A percentile compares a stretch with the other conserved stretches of the same genome.
Evolutionary conservation across 53 echinoderm and acorn worm species (phyloP).

Genomic region (Henricia sp.): DNA sequence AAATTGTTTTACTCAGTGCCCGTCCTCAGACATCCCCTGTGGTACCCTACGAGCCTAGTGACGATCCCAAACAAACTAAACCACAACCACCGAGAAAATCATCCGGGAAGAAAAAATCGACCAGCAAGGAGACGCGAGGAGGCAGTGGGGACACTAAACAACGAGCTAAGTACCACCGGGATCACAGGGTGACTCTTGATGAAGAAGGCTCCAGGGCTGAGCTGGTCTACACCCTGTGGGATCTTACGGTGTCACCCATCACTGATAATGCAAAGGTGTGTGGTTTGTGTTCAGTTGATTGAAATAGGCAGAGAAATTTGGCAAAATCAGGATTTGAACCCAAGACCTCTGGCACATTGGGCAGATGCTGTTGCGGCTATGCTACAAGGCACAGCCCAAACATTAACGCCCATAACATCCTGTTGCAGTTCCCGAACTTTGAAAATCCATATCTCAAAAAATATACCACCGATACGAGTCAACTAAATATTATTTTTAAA

Average conservation of each 20-base stretch:
- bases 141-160: constrained; percentile 22
- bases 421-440: too few relatives aligned
- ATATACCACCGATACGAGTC: too few relatives aligned
- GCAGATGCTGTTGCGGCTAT: too few relatives aligned
- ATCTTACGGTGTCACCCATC: constrained; percentile 84
- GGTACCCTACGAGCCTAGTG: constrained; percentile 42
- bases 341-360: too few relatives aligned
- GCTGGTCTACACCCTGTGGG: constrained; percentile 89
- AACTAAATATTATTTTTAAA: too few relatives aligned
- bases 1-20: constrained; percentile 45
- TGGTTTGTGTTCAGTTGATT: background rate
- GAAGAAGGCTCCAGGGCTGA: constrained; percentile 51
- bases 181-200: constrained; percentile 50
- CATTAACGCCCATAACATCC: too few relatives aligned
- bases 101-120: constrained; percentile 58
- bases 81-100: constrained; percentile 62
- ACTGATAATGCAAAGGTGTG: constrained; percentile 93
- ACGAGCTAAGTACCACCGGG: constrained; percentile 61
- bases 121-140: constrained; percentile 54
- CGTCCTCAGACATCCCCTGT: constrained; percentile 88
- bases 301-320: background rate
- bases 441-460: too few relatives aligned
- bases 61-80: constrained; percentile 22
- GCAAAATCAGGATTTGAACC: too few relatives aligned
- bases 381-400: too few relatives aligned